Base-by-base conservation (phyloP, 1,140 invertebrate species). In the Drosophila suzukii region DNA sequence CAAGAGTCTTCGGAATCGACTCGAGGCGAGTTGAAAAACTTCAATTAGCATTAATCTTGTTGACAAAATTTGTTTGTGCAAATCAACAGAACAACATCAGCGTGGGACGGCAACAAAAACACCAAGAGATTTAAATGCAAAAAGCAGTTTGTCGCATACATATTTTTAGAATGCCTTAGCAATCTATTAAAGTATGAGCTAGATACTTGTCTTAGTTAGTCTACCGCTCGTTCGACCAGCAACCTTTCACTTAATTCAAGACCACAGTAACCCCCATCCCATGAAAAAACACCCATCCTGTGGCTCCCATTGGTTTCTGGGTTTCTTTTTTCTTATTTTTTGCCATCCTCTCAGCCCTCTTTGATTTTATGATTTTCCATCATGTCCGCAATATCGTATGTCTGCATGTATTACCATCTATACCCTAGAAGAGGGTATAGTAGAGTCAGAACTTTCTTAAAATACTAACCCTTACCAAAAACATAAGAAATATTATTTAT, bases 31-130 rank as follows among this genome's bases (percentile, higher is more conserved):
- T 71, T 71, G 65, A 71, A 71, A 75, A 85, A 66, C 73, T 60
- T 75, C 78, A 88, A 86, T 86, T 86, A 86, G 83, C 82, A 82
- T 88, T 88, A 78, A 82, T 88, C 65, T 76, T 82, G 58, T 75
- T 81, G 68, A 78, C 78, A 66, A 53, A 78, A 68, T 71, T 71
- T 75, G 75, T 81, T 86, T 81, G 75, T 72, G 51, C 70, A 86
- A 81, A 76, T 85, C 75, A 85, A 67, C 53, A 60, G 36, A 78
- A 81, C 59, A 62, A 82, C 71, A 71, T 65, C 39, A 60, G 34
- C 36, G 20, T 61, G 30, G n/a, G 20, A 20, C 30, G 20, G 13
- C 66, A 67, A 47, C 61, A 68, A 38, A 36, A 46, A 55, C 24
- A 53, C 20, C 63, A 38, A 27, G 24, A 56, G 43, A 70, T 38